These are phyloP conservation scores for Isoperla grammatica DNA, from an alignment of 2,888 invertebrate genomes.

Conservation along the genomic window DNA sequence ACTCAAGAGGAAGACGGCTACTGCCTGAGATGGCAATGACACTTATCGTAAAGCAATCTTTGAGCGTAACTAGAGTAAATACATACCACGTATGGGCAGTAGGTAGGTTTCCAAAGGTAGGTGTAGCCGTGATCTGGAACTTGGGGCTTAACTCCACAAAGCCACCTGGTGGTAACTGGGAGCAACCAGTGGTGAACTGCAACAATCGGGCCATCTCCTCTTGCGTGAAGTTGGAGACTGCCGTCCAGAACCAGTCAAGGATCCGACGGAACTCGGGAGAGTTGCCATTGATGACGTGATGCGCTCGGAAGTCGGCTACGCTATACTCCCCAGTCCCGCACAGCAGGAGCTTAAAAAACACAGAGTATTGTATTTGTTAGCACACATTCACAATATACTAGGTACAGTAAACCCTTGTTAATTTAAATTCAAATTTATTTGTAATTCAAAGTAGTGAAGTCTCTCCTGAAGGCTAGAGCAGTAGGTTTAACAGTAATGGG, in stretches of 20 bases:
- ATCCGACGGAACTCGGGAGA: slow-evolving; percentile 76
- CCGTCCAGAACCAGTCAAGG: slow-evolving; percentile 88
- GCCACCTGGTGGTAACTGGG: slow-evolving; percentile 86
- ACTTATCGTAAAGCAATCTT: too few relatives aligned
- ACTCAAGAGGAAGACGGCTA: too few relatives aligned
- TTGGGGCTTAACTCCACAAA: slow-evolving; percentile 85
- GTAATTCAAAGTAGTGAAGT: too few relatives aligned
- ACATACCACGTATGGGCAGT: slow-evolving; percentile 89
- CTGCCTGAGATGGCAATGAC: too few relatives aligned
- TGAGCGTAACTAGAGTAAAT: too few relatives aligned
- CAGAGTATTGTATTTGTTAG: too few relatives aligned
- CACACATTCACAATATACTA: too few relatives aligned
- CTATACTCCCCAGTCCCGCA: slow-evolving; percentile 93
- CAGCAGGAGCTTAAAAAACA: slow-evolving; percentile 65
- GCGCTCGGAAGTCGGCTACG: slow-evolving; percentile 81
- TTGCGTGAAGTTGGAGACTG: slow-evolving; percentile 80
- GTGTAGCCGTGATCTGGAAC: slow-evolving; percentile 87
- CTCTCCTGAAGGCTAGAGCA: too few relatives aligned
- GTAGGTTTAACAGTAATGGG: too few relatives aligned
- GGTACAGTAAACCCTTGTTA: too few relatives aligned
- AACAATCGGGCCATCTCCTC: slow-evolving; percentile 89
- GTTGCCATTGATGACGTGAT: slow-evolving; percentile 77
- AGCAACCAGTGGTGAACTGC: slow-evolving; percentile 91
- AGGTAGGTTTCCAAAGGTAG: slow-evolving; percentile 84
- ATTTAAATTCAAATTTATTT: too few relatives aligned